Evolutionary conservation across 2,797 vertebrate genomes (phyloP).

Genomic region (Anabas testudineus): DNA sequence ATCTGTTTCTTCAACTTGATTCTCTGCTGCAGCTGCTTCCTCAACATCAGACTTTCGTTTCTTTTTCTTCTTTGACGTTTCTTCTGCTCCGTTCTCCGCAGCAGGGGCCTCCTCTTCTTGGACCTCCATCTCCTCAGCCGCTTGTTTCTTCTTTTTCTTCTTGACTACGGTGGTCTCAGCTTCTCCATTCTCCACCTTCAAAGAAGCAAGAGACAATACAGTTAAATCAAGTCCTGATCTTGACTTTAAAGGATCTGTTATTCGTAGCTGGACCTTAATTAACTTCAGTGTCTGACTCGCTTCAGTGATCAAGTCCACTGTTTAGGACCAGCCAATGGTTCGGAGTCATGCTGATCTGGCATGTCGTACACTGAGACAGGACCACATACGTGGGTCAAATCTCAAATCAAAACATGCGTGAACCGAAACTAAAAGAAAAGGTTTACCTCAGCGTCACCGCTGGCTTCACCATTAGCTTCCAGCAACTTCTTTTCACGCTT

Average conservation of each 20-base stretch:
- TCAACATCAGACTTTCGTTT: slow-evolving; percentile 49
- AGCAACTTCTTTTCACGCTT: slow-evolving; percentile 89
- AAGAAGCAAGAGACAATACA: accelerated
- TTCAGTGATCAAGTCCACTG: slow-evolving; percentile 85
- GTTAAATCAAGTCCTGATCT: accelerated
- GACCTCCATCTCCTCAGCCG: slow-evolving; percentile 39
- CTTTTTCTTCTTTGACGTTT: slow-evolving; percentile 74
- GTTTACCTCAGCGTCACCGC: slow-evolving; percentile 62
- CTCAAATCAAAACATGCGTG: slow-evolving; percentile 81
- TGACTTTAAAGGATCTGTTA: accelerated
- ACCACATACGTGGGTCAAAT: slow-evolving; percentile 62
- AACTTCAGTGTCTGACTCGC: slow-evolving; percentile 78
- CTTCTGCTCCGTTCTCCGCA: slow-evolving; percentile 74
- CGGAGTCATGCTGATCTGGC: slow-evolving; percentile 80
- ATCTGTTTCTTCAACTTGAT: slow-evolving; percentile 21
- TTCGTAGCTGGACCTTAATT: accelerated
- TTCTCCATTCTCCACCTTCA: slow-evolving; percentile 62
- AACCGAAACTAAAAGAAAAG: accelerated
- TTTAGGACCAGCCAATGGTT: slow-evolving; percentile 84
- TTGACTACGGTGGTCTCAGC: slow-evolving; percentile 49
- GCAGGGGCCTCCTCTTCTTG: slow-evolving; percentile 33
- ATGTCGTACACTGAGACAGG: slow-evolving; percentile 80
- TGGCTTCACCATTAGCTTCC: slow-evolving; percentile 48
- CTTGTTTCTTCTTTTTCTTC: slow-evolving; percentile 80
- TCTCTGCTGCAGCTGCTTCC: slow-evolving; percentile 36